Conservation (phyloP, 2,797 vertebrate genomes). For the Luscinia megarhynchos region DNA sequence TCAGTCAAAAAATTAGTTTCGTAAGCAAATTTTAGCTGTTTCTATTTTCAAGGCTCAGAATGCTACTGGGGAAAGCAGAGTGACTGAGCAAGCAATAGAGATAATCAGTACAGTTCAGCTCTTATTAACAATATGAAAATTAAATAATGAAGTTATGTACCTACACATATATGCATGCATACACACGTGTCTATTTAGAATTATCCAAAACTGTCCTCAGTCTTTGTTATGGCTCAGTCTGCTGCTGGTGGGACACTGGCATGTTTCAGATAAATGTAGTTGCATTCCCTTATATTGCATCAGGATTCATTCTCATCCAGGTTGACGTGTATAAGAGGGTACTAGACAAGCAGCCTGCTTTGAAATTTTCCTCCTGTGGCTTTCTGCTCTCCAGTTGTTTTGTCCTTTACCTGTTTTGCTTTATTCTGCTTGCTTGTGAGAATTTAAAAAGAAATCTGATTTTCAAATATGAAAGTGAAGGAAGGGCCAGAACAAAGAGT, state of each 20-base stretch:
- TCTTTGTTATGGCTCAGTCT: background rate
- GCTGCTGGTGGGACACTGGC: background rate
- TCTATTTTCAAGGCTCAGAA: background rate
- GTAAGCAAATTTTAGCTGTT: background rate
- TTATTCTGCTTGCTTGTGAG: background rate
- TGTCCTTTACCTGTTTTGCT: background rate
- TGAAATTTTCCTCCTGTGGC: background rate
- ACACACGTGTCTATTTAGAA: background rate
- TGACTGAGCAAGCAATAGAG: background rate
- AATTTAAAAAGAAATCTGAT: background rate
- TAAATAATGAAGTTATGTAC: background rate
- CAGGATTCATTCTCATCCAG: background rate
- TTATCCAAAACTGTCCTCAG: background rate
- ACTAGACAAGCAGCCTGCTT: background rate
- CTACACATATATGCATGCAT: background rate
- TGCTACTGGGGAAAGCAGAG: background rate
- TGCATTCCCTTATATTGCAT: background rate
- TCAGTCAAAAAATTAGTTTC: background rate
- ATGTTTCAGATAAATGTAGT: background rate
- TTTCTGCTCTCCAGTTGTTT: background rate
- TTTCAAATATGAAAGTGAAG: background rate
- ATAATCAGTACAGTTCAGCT: background rate
- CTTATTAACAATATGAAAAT: background rate
- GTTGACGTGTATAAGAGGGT: background rate
- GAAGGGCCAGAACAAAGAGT: background rate